Evolutionary conservation across 2,113 vertebrate species (phyloP), one percentile per base, ranked within the genome.

Genomic region (Anguilla japonica): DNA sequence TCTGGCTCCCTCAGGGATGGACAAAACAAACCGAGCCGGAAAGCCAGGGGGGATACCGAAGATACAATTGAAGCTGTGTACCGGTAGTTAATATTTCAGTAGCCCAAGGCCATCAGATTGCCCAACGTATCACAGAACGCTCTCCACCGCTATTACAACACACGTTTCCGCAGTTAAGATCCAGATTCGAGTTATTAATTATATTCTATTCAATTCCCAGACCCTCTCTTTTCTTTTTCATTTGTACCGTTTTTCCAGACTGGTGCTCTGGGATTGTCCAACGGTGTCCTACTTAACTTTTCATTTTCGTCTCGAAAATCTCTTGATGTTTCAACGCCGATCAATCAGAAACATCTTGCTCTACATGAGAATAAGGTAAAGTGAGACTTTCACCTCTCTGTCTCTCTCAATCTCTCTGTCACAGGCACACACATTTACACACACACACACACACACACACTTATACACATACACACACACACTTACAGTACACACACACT

Each of bases 261-360:
- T 93, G 39, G 90, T 87, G 88, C 90, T 93, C 92, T 93, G 94
- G 94, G 94, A 95, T 89, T 92, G 93, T 92, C 93, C 90, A 91
- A 94, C 93, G 92, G 93, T 95, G 94, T 95, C 93, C 94, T 94
- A 95, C 94, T 95, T 95, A 95, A 95, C 94, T 95, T 95, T 95
- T 95, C 93, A 93, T 93, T 95, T 95, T 94, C 92, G 92, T 94
- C 94, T 90, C 93, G 93, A 91, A 94, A 93, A 95, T 95, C 94
- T 92, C 87, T 91, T 90, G 90, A 90, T 93, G 90, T 88, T 87
- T 91, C 80, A 93, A 94, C 90, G 88, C 93, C 92, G 94, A 94
- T 95, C 94, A 95, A 94, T 94, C 93, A 90, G 14, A 86, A 4
- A 84, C 87, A 90, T 90, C 91, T 93, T 91, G 93, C 91, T 88